Percentiles rank a stretch among this genome's conserved stretches.
phyloP scores from a whole-genome alignment of 53 echinoderm and acorn worm genomes.

The Hippasteria phrygiana region DNA sequence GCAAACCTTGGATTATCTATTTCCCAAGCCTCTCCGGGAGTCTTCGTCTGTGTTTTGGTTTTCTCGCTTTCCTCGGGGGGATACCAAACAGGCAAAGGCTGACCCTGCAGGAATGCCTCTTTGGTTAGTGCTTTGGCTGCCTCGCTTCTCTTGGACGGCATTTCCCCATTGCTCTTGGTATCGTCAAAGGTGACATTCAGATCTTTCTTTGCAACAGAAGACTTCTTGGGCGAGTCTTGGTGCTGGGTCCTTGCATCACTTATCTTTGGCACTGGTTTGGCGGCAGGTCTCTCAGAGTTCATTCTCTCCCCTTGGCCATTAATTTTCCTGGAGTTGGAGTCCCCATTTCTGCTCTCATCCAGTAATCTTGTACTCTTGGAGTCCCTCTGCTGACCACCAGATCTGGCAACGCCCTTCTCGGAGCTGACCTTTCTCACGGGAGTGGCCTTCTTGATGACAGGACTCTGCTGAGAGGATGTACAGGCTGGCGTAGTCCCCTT shows the following conservation, averaged over 20 bases:
- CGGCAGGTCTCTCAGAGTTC: not conserved
- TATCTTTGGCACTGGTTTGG: conserved; percentile 1
- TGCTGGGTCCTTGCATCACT: conserved; percentile 5
- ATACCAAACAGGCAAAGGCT: conserved; percentile 75
- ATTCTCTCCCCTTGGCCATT: conserved; percentile 7
- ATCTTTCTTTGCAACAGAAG: conserved; percentile 13
- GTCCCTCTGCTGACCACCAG: not conserved
- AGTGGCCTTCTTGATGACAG: not conserved
- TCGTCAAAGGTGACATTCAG: conserved; percentile 39
- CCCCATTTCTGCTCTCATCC: conserved; percentile 5
- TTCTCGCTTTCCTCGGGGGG: conserved; percentile 31
- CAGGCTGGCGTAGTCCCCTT: conserved; percentile 13
- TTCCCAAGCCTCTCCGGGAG: conserved; percentile 55
- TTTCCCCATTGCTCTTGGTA: conserved; percentile 24
- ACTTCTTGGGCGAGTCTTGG: conserved; percentile 2
- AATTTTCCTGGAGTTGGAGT: not conserved
- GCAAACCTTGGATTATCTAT: conserved; percentile 78
- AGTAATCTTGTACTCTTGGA: not conserved
- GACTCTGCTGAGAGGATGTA: not conserved
- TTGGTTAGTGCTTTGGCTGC: conserved; percentile 69
- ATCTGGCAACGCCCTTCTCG: conserved; percentile 36
- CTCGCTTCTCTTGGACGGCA: conserved; percentile 70
- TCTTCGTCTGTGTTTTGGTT: not conserved
- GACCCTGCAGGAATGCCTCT: conserved; percentile 70
- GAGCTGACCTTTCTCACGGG: conserved; percentile 6